Conservation (phyloP, 2,113 vertebrate genomes). For the Synodontis membranacea region DNA sequence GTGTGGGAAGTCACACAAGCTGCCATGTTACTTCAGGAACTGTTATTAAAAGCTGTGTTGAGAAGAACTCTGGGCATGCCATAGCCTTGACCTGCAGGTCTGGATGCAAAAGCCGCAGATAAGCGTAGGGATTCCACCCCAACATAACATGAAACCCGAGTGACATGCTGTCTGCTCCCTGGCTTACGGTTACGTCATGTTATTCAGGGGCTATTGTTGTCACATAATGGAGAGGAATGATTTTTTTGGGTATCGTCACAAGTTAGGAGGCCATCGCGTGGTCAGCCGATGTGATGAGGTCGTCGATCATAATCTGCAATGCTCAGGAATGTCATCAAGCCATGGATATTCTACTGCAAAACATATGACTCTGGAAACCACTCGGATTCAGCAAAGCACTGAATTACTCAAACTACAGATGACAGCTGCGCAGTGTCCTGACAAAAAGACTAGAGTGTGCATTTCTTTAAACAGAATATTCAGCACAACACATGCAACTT, state of each 20-base stretch:
- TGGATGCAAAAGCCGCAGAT: background rate
- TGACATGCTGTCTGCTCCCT: slow-evolving; percentile 21
- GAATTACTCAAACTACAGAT: background rate
- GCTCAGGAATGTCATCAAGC: background rate
- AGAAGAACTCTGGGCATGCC: slow-evolving; percentile 54
- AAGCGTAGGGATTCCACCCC: slow-evolving; percentile 15
- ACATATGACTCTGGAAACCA: background rate
- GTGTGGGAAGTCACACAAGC: slow-evolving; percentile 67
- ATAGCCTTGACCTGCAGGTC: slow-evolving; percentile 57
- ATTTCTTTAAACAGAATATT: background rate
- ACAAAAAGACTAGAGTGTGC: background rate
- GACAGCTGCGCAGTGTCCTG: background rate
- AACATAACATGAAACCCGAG: slow-evolving; percentile 23
- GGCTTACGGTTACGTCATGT: slow-evolving; percentile 25
- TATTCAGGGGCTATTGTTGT: slow-evolving; percentile 22
- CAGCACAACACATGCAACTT: background rate
- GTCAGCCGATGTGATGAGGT: background rate
- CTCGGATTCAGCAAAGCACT: background rate
- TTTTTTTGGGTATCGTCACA: slow-evolving; percentile 18
- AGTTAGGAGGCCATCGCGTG: background rate
- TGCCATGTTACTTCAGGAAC: slow-evolving; percentile 64
- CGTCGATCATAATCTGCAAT: background rate
- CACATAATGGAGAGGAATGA: background rate
- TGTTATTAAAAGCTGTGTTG: slow-evolving; percentile 74
- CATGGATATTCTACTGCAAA: background rate